Percentiles rank a stretch among this genome's conserved stretches.
Evolutionary conservation across 2,888 invertebrate species (phyloP).

Genomic region (Salticus scenicus): DNA sequence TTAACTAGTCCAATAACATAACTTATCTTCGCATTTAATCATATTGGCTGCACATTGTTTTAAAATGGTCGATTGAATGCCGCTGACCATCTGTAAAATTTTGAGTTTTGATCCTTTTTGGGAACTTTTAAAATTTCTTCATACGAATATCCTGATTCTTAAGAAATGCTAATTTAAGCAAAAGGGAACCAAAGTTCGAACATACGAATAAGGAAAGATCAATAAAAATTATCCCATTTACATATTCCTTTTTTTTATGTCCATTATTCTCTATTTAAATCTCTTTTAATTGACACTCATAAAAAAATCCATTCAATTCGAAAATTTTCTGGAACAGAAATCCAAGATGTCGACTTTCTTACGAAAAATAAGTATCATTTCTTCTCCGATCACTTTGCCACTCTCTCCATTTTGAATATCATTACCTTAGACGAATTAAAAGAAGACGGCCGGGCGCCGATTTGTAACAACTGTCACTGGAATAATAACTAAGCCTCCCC

Average conservation of each 20-base stretch:
- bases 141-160: too few species aligned
- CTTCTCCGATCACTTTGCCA: conserved; percentile 27
- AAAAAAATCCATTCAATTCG: conserved; percentile 34
- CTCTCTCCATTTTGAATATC: conserved; percentile 65
- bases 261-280: background rate
- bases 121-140: too few species aligned
- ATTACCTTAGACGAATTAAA: conserved; percentile 68
- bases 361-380: background rate
- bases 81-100: too few species aligned
- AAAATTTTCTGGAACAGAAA: conserved; percentile 14
- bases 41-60: too few species aligned
- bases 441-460: conserved; percentile 58
- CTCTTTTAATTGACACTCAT: background rate
- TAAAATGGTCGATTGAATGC: too few species aligned
- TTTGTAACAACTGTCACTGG: conserved; percentile 67
- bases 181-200: too few species aligned
- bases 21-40: too few species aligned
- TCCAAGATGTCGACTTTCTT: conserved; percentile 20
- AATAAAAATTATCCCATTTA: too few species aligned
- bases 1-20: too few species aligned
- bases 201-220: too few species aligned
- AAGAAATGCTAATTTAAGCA: too few species aligned
- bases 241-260: background rate
- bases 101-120: too few species aligned
- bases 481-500: conserved; percentile 64